These are phyloP conservation scores for Neocloeon triangulifer DNA, from an alignment of 1,140 invertebrate genomes.

Conservation along the genomic window DNA sequence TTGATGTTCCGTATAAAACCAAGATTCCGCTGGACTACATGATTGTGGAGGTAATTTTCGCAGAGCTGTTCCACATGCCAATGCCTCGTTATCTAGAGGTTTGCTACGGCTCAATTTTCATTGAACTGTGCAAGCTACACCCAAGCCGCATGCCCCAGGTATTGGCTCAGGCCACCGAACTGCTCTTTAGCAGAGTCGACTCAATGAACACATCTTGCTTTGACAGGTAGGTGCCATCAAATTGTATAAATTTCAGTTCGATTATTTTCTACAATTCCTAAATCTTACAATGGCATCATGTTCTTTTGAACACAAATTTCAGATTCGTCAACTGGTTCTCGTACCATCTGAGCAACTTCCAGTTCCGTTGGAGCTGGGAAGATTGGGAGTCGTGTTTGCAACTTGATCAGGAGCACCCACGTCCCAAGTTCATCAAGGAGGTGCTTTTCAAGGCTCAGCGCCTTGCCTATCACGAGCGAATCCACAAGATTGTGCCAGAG, in stretches of 20 bases:
- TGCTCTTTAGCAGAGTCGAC: slow-evolving; percentile 87
- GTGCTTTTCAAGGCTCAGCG: slow-evolving; percentile 75
- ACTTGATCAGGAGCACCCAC: slow-evolving; percentile 74
- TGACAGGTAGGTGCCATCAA: slow-evolving; percentile 38
- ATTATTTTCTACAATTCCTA: neutral
- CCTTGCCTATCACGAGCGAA: slow-evolving; percentile 87
- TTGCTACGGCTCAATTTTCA: slow-evolving; percentile 84
- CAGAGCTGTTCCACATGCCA: slow-evolving; percentile 83
- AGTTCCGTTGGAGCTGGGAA: slow-evolving; percentile 97
- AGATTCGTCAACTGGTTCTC: slow-evolving; percentile 93
- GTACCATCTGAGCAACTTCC: slow-evolving; percentile 98
- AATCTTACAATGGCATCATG: slow-evolving; percentile 1
- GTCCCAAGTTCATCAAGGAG: slow-evolving; percentile 90
- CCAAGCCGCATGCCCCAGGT: slow-evolving; percentile 92
- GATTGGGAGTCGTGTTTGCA: slow-evolving; percentile 72
- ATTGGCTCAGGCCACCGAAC: slow-evolving; percentile 90
- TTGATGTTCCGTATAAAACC: slow-evolving; percentile 78
- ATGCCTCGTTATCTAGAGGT: slow-evolving; percentile 72
- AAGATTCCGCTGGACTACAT: slow-evolving; percentile 96
- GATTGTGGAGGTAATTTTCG: slow-evolving; percentile 92
- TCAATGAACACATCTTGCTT: slow-evolving; percentile 93
- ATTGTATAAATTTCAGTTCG: too few relatives aligned
- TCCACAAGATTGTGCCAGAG: slow-evolving; percentile 78
- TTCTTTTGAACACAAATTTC: slow-evolving; percentile 5
- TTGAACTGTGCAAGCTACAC: slow-evolving; percentile 93